phyloP scores from a whole-genome alignment of 1,140 invertebrate genomes.

The Muscidifurax raptorellus region DNA sequence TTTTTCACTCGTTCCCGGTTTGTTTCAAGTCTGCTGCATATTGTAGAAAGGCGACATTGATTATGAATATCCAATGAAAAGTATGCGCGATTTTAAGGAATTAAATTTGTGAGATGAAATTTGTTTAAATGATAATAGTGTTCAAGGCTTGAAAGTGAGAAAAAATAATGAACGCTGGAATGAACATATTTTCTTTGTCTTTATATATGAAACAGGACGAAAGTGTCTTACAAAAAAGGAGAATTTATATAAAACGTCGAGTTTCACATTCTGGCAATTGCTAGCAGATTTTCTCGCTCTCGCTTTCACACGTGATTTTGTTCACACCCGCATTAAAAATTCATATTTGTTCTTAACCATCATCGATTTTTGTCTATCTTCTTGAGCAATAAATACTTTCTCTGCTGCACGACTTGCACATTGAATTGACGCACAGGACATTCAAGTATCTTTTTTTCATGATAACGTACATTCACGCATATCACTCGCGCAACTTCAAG shows the following conservation, averaged over 20 bases:
- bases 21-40: constrained; percentile 9
- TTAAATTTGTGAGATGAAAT: background rate
- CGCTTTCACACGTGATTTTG: constrained; percentile 32
- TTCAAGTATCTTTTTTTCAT: constrained; percentile 45
- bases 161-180: constrained; percentile 50
- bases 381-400: constrained; percentile 77
- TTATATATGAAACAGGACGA: constrained; percentile 55
- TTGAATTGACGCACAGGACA: constrained; percentile 75
- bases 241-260: constrained; percentile 54
- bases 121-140: background rate
- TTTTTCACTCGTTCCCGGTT: constrained; percentile 26
- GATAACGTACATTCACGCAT: constrained; percentile 47
- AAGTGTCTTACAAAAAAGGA: constrained; percentile 55
- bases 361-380: constrained; percentile 60
- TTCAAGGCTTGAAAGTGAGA: constrained; percentile 30
- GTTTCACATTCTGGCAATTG: constrained; percentile 52
- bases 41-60: background rate
- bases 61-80: background rate
- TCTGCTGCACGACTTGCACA: constrained; percentile 73
- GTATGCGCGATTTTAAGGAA: background rate
- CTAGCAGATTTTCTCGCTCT: constrained; percentile 45
- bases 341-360: constrained; percentile 54
- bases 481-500: constrained; percentile 57
- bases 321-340: constrained; percentile 12
- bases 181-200: constrained; percentile 50